phyloP scores from a whole-genome alignment of 2,888 invertebrate species.

The Phania funesta region DNA sequence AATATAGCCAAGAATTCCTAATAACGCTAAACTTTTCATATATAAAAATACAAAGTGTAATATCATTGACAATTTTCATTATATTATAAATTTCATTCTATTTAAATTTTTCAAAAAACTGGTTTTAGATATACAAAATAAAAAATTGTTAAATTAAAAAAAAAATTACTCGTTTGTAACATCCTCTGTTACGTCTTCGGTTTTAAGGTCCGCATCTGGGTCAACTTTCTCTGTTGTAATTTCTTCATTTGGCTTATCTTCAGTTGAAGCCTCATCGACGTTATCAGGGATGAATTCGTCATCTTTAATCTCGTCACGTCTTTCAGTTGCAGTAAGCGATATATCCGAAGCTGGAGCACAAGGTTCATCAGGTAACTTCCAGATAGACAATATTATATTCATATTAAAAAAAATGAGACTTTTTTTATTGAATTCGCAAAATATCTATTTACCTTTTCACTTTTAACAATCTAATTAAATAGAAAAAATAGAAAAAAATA shows the following conservation, averaged over 20 bases:
- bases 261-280: not conserved
- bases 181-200: not conserved
- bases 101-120: too few relatives aligned
- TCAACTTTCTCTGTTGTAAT: not conserved
- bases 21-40: not conserved
- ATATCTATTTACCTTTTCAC: not conserved
- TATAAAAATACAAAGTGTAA: too few relatives aligned
- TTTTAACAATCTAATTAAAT: not conserved
- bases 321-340: conserved; percentile 12
- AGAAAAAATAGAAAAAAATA: not conserved
- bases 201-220: too few relatives aligned
- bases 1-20: conserved; percentile 52
- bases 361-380: not conserved
- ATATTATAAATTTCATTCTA: too few relatives aligned
- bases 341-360: conserved; percentile 26
- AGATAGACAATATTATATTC: not conserved
- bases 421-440: not conserved
- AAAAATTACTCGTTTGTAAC: not conserved
- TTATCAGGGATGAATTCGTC: not conserved
- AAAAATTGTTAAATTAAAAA: not conserved
- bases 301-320: not conserved
- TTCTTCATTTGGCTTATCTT: not conserved
- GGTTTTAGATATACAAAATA: too few relatives aligned
- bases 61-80: too few relatives aligned
- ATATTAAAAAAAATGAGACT: not conserved